A percentile compares a stretch with the other conserved stretches of the same genome.
Evolutionary conservation across 2,113 vertebrate species (phyloP).

Genomic region (Ochotona curzoniae): DNA sequence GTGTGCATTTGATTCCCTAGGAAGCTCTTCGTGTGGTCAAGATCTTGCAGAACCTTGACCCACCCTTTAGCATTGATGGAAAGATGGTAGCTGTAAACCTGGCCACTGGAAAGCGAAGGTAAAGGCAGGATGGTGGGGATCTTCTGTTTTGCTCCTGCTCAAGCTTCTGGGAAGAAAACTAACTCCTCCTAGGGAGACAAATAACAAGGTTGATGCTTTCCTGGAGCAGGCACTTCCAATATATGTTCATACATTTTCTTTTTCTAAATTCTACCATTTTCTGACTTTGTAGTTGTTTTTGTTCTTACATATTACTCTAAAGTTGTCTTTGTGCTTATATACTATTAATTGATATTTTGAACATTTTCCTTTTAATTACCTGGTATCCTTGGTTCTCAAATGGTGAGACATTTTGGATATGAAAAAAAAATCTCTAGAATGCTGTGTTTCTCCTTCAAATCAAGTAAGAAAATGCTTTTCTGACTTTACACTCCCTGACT

Average conservation of each 20-base stretch:
- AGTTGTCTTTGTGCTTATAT: conserved; percentile 39
- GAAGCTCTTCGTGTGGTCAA: conserved; percentile 96
- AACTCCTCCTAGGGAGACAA: neutral
- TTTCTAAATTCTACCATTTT: conserved; percentile 7
- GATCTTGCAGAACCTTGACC: conserved; percentile 93
- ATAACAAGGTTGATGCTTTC: neutral
- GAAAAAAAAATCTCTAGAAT: neutral
- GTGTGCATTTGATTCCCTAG: conserved; percentile 83
- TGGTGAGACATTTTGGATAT: neutral
- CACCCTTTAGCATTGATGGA: conserved; percentile 95
- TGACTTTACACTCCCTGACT: neutral
- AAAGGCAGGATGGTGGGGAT: neutral
- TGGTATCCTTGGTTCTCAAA: neutral
- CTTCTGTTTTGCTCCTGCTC: neutral
- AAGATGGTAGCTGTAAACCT: conserved; percentile 95
- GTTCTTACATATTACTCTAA: neutral
- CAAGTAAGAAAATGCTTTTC: conserved; percentile 22
- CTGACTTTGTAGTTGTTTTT: conserved; percentile 12
- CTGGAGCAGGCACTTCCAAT: neutral
- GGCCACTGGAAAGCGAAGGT: conserved; percentile 91
- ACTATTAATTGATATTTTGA: conserved; percentile 8
- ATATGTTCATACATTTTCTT: neutral
- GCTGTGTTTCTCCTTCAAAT: neutral
- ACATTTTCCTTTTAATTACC: neutral
- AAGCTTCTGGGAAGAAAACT: neutral